A percentile compares a stretch with the other conserved stretches of the same genome.
Conservation (phyloP, 2,888 invertebrate species). For the Dolichomitus sp. region DNA sequence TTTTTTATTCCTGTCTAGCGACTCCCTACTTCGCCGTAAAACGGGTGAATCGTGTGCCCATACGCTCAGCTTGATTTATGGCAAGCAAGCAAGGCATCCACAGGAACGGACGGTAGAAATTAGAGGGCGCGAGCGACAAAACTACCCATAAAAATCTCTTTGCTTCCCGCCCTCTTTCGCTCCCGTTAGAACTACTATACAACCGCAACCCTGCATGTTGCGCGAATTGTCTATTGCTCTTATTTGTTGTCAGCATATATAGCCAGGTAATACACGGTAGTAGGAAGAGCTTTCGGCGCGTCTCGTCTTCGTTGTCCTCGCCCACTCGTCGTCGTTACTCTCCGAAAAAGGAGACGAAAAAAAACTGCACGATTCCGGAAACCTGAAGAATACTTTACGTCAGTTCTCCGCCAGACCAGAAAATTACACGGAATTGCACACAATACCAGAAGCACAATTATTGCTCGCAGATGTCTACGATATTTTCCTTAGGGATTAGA, state of each 20-base stretch:
- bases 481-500: not conserved
- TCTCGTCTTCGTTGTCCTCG: constrained; percentile 24
- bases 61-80: constrained; percentile 48
- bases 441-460: constrained; percentile 23
- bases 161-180: constrained; percentile 16
- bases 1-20: not conserved
- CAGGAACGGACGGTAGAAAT: constrained; percentile 49
- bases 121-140: constrained; percentile 61
- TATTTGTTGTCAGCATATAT: constrained; percentile 31
- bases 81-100: constrained; percentile 25
- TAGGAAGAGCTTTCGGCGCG: not conserved
- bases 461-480: constrained; percentile 9
- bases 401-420: not conserved
- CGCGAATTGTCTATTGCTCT: constrained; percentile 53
- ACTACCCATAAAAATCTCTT: constrained; percentile 59
- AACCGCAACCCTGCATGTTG: constrained; percentile 19
- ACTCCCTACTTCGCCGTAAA: constrained; percentile 1
- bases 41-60: constrained; percentile 26
- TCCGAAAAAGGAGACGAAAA: constrained; percentile 25
- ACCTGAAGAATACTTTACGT: constrained; percentile 48
- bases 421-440: constrained; percentile 33
- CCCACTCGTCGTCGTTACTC: constrained; percentile 32
- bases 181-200: constrained; percentile 8
- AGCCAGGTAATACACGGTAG: constrained; percentile 8
- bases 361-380: constrained; percentile 16